phyloP scores from a whole-genome alignment of 2,888 invertebrate species.

The Notodonta ziczac region DNA sequence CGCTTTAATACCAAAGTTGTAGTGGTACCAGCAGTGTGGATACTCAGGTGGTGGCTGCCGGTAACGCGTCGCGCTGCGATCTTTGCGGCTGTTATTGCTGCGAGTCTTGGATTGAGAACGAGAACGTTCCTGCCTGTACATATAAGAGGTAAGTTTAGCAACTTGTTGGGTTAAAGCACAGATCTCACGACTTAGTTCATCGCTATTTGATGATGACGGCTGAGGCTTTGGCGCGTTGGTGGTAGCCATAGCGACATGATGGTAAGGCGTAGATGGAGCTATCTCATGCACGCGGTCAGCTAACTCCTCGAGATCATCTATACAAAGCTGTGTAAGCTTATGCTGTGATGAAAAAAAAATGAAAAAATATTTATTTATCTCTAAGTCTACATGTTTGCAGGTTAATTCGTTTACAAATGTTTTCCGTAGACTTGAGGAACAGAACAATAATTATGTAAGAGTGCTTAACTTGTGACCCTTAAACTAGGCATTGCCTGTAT shows the following conservation, averaged over 20 bases:
- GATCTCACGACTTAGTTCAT: neutral
- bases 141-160: neutral
- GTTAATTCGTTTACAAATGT: too few species aligned
- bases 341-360: too few species aligned
- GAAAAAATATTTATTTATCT: too few species aligned
- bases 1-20: constrained; percentile 6
- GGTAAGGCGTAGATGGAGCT: constrained; percentile 4
- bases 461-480: too few species aligned
- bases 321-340: constrained; percentile 1
- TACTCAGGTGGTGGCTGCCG: constrained; percentile 4
- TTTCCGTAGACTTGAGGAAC: too few species aligned
- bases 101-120: constrained; percentile 2
- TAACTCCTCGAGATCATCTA: constrained; percentile 10
- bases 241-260: neutral
- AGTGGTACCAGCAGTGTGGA: constrained; percentile 16
- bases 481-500: too few species aligned
- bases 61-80: neutral
- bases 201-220: neutral
- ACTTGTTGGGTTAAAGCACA: constrained; percentile 3
- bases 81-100: neutral
- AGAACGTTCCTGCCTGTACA: neutral
- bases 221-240: neutral
- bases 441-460: too few species aligned
- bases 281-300: constrained; percentile 14
- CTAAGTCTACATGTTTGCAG: too few species aligned